These are phyloP conservation scores for Diaperis boleti DNA, from an alignment of 2,888 invertebrate genomes.

Conservation along the genomic window DNA sequence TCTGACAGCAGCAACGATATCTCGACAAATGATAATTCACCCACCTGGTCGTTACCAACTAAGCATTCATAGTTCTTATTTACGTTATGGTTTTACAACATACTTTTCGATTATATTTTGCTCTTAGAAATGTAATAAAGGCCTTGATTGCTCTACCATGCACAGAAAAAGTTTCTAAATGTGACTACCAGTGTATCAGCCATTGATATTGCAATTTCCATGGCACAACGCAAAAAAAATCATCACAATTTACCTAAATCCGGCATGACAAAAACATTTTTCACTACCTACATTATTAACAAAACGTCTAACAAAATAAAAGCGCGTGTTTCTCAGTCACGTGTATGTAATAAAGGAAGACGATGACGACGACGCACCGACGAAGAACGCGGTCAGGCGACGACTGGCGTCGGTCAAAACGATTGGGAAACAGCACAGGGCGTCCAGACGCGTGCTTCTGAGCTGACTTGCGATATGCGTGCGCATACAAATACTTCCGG, in stretches of 20 bases:
- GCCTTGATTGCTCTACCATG: too few species aligned
- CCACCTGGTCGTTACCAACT: too few species aligned
- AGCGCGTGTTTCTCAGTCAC: constrained; percentile 48
- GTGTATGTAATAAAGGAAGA: constrained; percentile 48
- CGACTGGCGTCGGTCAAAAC: constrained; percentile 64
- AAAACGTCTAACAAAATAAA: constrained; percentile 28
- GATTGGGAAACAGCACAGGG: constrained; percentile 62
- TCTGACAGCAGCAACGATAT: too few species aligned
- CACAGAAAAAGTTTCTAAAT: too few species aligned
- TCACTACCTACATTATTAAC: too few species aligned
- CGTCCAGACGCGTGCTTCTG: constrained; percentile 67
- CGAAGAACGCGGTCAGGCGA: constrained; percentile 58
- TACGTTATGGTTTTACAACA: too few species aligned
- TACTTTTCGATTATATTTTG: too few species aligned
- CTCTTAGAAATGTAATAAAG: too few species aligned
- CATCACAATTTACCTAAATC: constrained; percentile 22
- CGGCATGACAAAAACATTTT: constrained; percentile 10
- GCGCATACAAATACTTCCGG: constrained; percentile 71
- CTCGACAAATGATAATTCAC: too few species aligned
- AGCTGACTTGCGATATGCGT: constrained; percentile 64
- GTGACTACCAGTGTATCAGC: too few species aligned
- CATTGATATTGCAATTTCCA: neutral
- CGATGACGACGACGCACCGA: constrained; percentile 59
- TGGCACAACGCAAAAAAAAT: neutral
- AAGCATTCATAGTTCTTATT: too few species aligned